Conservation (phyloP, 2,113 vertebrate species). For the Odobenus rosmarus region DNA sequence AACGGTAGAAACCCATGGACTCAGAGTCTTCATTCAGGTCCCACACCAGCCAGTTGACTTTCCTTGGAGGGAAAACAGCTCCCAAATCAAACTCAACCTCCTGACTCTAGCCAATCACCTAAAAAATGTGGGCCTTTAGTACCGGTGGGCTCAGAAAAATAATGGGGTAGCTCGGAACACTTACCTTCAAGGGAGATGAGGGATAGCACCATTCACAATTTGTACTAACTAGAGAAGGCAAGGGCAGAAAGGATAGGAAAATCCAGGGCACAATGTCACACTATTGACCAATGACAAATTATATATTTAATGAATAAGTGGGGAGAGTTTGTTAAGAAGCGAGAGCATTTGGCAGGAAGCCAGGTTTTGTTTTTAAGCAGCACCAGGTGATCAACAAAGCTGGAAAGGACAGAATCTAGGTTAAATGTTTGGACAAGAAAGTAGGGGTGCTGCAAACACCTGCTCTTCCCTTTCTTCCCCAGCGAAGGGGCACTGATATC, state of each 20-base stretch:
- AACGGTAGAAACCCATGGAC: not conserved
- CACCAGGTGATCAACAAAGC: slow-evolving; percentile 55
- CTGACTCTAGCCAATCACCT: not conserved
- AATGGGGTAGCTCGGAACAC: not conserved
- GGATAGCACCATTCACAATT: not conserved
- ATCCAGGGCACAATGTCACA: slow-evolving; percentile 53
- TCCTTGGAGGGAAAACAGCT: not conserved
- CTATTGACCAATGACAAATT: slow-evolving; percentile 59
- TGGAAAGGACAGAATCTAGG: not conserved
- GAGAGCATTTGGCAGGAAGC: slow-evolving; percentile 56
- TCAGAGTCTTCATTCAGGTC: not conserved
- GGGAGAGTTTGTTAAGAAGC: slow-evolving; percentile 32
- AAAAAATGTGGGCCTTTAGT: not conserved
- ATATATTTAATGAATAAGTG: not conserved
- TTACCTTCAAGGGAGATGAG: not conserved
- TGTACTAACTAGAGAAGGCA: not conserved
- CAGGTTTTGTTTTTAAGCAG: slow-evolving; percentile 49
- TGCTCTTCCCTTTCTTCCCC: not conserved
- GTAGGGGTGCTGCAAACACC: slow-evolving; percentile 44
- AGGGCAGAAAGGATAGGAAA: slow-evolving; percentile 26
- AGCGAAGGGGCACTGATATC: slow-evolving; percentile 50
- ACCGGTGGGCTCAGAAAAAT: not conserved
- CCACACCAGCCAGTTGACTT: not conserved
- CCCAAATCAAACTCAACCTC: not conserved
- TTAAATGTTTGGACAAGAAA: slow-evolving; percentile 51